Evolutionary conservation across 1,140 invertebrate species (phyloP).

Genomic region (Apis dorsata): DNA sequence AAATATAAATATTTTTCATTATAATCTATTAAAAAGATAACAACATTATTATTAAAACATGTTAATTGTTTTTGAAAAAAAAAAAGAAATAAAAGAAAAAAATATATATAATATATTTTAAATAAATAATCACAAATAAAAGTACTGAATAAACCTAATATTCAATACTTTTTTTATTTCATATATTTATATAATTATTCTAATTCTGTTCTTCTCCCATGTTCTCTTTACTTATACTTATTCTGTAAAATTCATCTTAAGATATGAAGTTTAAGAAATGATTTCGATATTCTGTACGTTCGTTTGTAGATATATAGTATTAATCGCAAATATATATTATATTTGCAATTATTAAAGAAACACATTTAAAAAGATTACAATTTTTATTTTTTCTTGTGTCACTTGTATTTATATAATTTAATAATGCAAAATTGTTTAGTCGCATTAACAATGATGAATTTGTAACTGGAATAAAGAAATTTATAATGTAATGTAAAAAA

Average conservation of each 20-base stretch:
- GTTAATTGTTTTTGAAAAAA: too few species aligned
- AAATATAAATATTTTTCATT: neutral
- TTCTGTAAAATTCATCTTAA: too few species aligned
- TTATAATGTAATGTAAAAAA: neutral
- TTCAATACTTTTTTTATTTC: too few species aligned
- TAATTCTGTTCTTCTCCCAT: too few species aligned
- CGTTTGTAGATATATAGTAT: constrained; percentile 60
- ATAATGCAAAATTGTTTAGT: neutral
- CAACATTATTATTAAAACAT: neutral
- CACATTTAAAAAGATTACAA: constrained; percentile 5
- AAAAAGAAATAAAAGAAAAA: too few species aligned
- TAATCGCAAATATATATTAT: constrained; percentile 46
- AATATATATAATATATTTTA: too few species aligned
- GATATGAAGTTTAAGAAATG: neutral
- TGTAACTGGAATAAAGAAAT: constrained; percentile 7
- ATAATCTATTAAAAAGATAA: neutral
- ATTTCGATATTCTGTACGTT: neutral
- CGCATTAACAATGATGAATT: neutral
- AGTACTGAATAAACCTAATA: too few species aligned
- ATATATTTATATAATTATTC: too few species aligned
- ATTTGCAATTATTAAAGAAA: constrained; percentile 50
- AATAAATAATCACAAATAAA: too few species aligned
- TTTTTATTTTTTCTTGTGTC: neutral
- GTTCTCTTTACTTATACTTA: too few species aligned
- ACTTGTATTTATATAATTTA: constrained; percentile 11